Evolutionary conservation across 2,888 invertebrate species (phyloP).

Genomic region (Aphrophora alni): DNA sequence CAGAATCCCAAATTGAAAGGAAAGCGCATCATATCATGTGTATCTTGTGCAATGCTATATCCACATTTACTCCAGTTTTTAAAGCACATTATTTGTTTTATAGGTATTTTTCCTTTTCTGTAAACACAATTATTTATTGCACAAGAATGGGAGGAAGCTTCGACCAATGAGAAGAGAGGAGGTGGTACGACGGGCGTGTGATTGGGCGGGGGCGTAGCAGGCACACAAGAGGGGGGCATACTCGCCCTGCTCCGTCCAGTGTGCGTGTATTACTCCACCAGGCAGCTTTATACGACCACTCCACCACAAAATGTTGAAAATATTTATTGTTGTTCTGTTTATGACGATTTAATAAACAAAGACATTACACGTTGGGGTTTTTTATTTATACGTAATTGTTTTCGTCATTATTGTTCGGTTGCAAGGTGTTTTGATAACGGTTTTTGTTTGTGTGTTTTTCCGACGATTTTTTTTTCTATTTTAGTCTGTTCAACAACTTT

Average conservation of each 20-base stretch:
- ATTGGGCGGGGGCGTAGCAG: background rate
- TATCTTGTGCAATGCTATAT: background rate
- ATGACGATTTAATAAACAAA: background rate
- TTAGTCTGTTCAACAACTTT: background rate
- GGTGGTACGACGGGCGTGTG: background rate
- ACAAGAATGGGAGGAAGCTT: background rate
- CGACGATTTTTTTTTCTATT: background rate
- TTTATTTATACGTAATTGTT: background rate
- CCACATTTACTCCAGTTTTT: background rate
- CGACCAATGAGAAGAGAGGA: background rate
- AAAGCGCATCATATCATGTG: background rate
- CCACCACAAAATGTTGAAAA: background rate
- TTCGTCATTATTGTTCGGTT: background rate
- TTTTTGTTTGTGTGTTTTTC: background rate
- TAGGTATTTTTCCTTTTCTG: background rate
- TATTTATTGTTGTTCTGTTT: constrained; percentile 6
- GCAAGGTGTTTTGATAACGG: background rate
- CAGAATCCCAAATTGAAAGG: too few species aligned
- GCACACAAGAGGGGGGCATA: background rate
- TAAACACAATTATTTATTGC: constrained; percentile 9
- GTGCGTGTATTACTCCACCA: background rate
- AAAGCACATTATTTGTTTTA: background rate
- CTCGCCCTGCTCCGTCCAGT: background rate
- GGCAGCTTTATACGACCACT: background rate
- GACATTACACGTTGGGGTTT: background rate